Evolutionary conservation across 2,797 vertebrate species (phyloP), one percentile per base, ranked within the genome.

Genomic region (Dermochelys coriacea): DNA sequence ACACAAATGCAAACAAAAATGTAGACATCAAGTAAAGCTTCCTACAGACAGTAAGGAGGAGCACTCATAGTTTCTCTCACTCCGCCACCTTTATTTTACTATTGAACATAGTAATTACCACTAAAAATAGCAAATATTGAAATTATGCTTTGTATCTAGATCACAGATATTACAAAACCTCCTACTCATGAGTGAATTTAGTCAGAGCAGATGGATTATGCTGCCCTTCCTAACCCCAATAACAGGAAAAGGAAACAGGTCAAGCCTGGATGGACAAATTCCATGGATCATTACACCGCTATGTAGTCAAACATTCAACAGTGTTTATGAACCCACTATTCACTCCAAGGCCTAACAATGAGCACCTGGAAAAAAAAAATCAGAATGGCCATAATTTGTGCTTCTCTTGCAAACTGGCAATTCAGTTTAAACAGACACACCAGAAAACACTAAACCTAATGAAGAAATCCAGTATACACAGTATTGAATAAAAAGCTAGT

Each of bases 301-400:
- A 68, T 71, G 79, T 25, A 86, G 71, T 75, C 84, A 71, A 71
- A 55, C 3, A 8, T 77, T 83, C 41, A 29, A 51, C 82, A 47
- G 59, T 91, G 75, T 93, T 97, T 89, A 92, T 59, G 86, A 97
- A 83, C 86, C 84, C 16, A 55, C 2, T 59, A 71, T 21, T 91
- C 64, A 49, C 80, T 90, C 90, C 7, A 8, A 45, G 52, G 86
- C 47, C 93, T 78, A 18, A 8, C 91, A 91, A 41, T 0, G 64
- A 96, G 90, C 91, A 96, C 95, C 96, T 93, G 94, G 34, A 8
- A 23, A 25, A 50, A 50, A 54, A 54, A 54, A 54, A 25, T 25
- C 41, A 52, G 90, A 59, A 91, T 41, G 27, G 74, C 1, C 6
- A 96, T 82, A 97, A 87, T 91, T 78, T 57, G 29, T 87, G 94